Evolutionary conservation across 2,113 vertebrate species (phyloP).

Genomic region (Siniperca chuatsi): DNA sequence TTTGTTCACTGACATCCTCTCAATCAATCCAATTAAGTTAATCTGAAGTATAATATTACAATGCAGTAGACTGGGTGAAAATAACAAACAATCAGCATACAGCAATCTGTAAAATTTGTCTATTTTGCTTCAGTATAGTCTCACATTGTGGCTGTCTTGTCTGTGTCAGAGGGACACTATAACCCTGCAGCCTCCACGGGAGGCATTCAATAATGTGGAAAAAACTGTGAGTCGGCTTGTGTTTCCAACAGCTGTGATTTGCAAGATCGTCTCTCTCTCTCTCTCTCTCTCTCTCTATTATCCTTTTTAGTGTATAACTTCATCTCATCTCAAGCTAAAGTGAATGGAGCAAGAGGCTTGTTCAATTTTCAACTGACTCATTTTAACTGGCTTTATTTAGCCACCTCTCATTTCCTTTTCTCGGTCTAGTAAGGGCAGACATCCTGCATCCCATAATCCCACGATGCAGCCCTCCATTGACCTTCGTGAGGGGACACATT

Average conservation of each 20-base stretch:
- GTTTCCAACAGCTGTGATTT: conserved; percentile 60
- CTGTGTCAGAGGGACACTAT: background rate
- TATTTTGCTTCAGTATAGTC: conserved; percentile 1
- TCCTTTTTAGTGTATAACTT: conserved; percentile 16
- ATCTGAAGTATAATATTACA: background rate
- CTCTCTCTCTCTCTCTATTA: conserved; percentile 16
- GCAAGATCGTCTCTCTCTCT: conserved; percentile 17
- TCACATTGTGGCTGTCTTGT: background rate
- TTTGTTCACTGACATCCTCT: conserved; percentile 1
- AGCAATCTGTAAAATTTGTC: background rate
- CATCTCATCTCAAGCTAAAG: conserved; percentile 37
- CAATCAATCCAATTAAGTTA: conserved; percentile 8
- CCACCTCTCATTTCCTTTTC: conserved; percentile 86
- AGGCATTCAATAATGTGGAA: conserved; percentile 54
- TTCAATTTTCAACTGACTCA: conserved; percentile 67
- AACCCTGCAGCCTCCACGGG: conserved; percentile 37
- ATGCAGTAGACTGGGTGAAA: background rate
- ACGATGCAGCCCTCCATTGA: conserved; percentile 66
- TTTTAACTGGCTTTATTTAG: conserved; percentile 82
- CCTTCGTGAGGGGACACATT: conserved; percentile 56
- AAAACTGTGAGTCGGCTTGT: conserved; percentile 16
- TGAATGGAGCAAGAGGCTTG: conserved; percentile 32
- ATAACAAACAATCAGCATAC: background rate
- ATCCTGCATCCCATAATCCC: conserved; percentile 79
- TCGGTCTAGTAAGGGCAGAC: conserved; percentile 70